Evolutionary conservation across 2,888 invertebrate genomes (phyloP).

Genomic region (Tetragonisca angustula): DNA sequence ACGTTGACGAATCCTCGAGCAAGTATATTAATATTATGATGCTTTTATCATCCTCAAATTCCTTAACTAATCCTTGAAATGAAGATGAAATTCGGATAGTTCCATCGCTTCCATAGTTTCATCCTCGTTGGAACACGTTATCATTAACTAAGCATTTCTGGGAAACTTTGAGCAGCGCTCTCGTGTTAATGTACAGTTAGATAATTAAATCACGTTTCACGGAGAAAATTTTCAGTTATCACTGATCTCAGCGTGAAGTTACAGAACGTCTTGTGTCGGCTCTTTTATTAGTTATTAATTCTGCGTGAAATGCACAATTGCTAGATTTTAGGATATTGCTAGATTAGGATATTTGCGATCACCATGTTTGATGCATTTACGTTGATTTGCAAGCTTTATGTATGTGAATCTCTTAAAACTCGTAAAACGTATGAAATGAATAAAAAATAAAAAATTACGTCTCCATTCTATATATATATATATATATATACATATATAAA

Average conservation of each 20-base stretch:
- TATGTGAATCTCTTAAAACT: no score
- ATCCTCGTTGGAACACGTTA: slow-evolving; percentile 5
- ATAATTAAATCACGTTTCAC: slow-evolving; percentile 35
- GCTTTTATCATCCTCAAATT: slow-evolving; percentile 57
- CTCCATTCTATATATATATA: no score
- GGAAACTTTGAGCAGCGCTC: slow-evolving; percentile 32
- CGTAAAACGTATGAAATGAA: no score
- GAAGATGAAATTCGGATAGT: slow-evolving; percentile 52
- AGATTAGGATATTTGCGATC: not conserved
- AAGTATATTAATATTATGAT: slow-evolving; percentile 51
- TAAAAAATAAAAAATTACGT: no score
- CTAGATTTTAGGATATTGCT: not conserved
- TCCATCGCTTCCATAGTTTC: slow-evolving; percentile 29
- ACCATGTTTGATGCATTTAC: no score
- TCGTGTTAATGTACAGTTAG: slow-evolving; percentile 33
- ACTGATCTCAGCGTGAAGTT: slow-evolving; percentile 1
- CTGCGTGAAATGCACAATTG: no score
- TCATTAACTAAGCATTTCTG: slow-evolving; percentile 41
- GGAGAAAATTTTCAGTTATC: slow-evolving; percentile 16
- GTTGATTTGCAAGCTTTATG: no score
- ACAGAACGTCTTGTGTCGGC: not conserved
- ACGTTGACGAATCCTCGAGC: slow-evolving; percentile 37
- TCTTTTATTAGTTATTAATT: slow-evolving; percentile 1
- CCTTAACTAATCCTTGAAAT: slow-evolving; percentile 30
- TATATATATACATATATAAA: no score